phyloP scores from a whole-genome alignment of 2,888 invertebrate species.

The Harpagoxenus sublaevis region DNA sequence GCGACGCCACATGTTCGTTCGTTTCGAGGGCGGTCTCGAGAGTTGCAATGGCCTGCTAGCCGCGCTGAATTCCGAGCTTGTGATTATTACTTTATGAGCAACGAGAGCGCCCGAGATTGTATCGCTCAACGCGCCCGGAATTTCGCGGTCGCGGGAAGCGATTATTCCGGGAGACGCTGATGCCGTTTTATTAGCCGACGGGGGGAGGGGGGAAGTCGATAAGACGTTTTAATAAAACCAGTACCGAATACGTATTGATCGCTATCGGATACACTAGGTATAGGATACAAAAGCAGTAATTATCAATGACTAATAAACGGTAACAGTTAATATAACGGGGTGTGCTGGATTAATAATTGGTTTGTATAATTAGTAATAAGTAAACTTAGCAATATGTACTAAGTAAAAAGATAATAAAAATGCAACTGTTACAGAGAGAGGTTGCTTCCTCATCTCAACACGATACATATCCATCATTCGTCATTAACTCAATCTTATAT shows the following conservation, averaged over 20 bases:
- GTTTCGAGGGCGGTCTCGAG: constrained; percentile 56
- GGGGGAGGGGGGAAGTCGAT: background rate
- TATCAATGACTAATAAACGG: constrained; percentile 5
- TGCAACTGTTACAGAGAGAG: background rate
- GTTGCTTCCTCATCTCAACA: background rate
- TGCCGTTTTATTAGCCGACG: background rate
- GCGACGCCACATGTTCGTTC: constrained; percentile 83
- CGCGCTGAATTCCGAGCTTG: constrained; percentile 74
- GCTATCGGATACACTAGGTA: background rate
- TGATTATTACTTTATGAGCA: constrained; percentile 83
- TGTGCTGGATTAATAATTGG: background rate
- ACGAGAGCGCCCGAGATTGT: constrained; percentile 77
- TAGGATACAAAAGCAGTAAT: background rate
- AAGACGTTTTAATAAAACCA: constrained; percentile 43
- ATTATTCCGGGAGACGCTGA: constrained; percentile 7
- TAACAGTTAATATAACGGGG: constrained; percentile 8
- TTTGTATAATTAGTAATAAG: constrained; percentile 2
- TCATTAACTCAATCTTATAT: background rate
- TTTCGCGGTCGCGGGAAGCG: constrained; percentile 2
- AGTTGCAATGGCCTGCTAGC: constrained; percentile 46
- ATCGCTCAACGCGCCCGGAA: constrained; percentile 47
- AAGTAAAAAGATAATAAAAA: background rate
- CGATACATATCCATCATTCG: background rate
- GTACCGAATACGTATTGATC: background rate
- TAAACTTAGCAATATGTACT: background rate